phyloP scores from a whole-genome alignment of 1,140 invertebrate genomes.

The Propsilocerus akamusi region DNA sequence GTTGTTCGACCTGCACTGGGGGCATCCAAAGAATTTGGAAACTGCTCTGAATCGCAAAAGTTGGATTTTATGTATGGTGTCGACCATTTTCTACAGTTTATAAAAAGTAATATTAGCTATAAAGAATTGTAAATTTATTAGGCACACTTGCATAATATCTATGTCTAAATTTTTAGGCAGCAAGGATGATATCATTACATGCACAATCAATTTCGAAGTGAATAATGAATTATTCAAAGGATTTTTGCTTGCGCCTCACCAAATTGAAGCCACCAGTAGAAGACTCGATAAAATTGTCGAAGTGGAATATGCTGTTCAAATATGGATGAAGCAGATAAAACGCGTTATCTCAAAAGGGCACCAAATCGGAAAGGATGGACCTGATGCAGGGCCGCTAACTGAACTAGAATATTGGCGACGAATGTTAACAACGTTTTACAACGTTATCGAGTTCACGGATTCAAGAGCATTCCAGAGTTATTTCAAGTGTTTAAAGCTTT shows the following conservation, averaged over 20 bases:
- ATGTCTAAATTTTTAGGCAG: conserved; percentile 5
- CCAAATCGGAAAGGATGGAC: conserved; percentile 60
- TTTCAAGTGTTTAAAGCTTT: conserved; percentile 41
- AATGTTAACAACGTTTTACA: conserved; percentile 56
- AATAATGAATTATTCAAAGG: conserved; percentile 16
- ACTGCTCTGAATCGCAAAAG: conserved; percentile 28
- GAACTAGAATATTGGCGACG: conserved; percentile 70
- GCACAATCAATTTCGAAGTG: conserved; percentile 12
- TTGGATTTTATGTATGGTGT: conserved; percentile 35
- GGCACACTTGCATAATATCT: too few relatives aligned
- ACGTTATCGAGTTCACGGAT: conserved; percentile 58
- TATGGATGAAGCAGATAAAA: conserved; percentile 16
- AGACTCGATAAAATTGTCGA: conserved; percentile 11
- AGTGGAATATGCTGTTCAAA: conserved; percentile 14
- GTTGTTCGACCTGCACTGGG: conserved; percentile 26
- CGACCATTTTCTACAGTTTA: conserved; percentile 29
- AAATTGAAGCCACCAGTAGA: conserved; percentile 16
- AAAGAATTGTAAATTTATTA: background rate
- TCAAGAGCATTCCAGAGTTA: conserved; percentile 38
- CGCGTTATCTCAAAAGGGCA: conserved; percentile 29
- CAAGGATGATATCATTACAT: conserved; percentile 11
- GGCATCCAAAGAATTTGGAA: conserved; percentile 30
- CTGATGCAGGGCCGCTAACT: conserved; percentile 56
- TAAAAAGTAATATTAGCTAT: conserved; percentile 23
- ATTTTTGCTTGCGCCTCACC: conserved; percentile 14